Conservation (phyloP, 1,140 invertebrate species). For the Papilio dardanus region DNA sequence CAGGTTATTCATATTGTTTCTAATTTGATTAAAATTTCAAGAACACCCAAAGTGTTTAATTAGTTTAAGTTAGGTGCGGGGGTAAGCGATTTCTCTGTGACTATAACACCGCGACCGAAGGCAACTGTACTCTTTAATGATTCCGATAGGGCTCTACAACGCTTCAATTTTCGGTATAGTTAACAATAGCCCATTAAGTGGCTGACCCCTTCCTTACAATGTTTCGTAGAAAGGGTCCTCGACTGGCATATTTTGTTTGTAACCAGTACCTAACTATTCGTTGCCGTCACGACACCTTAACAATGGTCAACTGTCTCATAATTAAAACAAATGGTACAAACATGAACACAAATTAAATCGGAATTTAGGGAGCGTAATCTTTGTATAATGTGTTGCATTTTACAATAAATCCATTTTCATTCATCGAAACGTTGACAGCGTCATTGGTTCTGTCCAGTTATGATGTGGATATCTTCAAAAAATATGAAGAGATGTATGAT, state of each 20-base stretch:
- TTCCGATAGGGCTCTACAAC: slow-evolving; percentile 70
- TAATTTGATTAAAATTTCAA: not conserved
- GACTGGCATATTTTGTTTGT: slow-evolving; percentile 32
- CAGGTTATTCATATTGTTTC: too few species aligned
- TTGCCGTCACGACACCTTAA: not conserved
- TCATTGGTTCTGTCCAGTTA: too few species aligned
- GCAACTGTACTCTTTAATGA: slow-evolving; percentile 65
- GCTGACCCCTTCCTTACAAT: slow-evolving; percentile 42
- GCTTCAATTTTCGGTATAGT: slow-evolving; percentile 61
- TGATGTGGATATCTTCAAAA: too few species aligned
- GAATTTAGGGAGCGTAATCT: too few species aligned
- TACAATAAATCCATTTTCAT: too few species aligned
- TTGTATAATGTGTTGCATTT: too few species aligned
- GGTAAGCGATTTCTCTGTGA: not conserved
- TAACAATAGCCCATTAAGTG: slow-evolving; percentile 56
- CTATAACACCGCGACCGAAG: not conserved
- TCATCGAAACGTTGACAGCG: too few species aligned
- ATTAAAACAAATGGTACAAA: not conserved
- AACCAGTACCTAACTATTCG: not conserved
- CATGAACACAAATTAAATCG: too few species aligned
- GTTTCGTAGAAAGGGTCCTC: slow-evolving; percentile 31
- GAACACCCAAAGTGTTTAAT: not conserved
- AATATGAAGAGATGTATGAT: too few species aligned
- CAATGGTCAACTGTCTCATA: not conserved
- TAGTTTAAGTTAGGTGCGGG: not conserved